Evolutionary conservation across 2,113 vertebrate genomes (phyloP).

Genomic region (Grallaria varia): DNA sequence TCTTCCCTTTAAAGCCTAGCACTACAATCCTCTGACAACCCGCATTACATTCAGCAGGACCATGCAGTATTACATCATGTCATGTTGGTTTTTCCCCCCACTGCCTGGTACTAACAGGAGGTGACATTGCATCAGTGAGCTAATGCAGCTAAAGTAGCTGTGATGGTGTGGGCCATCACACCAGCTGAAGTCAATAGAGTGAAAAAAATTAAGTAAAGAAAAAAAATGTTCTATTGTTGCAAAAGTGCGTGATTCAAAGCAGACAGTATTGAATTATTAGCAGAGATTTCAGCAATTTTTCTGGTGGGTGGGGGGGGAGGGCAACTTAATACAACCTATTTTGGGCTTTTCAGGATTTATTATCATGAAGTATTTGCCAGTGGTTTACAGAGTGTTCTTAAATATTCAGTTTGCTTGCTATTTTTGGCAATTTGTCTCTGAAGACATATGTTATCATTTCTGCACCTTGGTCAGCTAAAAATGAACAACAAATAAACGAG

Average conservation of each 20-base stretch:
- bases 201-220: neutral
- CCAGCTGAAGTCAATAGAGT: neutral
- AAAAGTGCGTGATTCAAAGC: neutral
- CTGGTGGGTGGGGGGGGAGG: too few species aligned
- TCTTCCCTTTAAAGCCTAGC: neutral
- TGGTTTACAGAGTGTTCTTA: neutral
- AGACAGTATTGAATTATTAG: neutral
- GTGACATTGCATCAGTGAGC: conserved; percentile 12
- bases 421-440: neutral
- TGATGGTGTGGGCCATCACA: neutral
- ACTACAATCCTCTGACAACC: neutral
- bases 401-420: neutral
- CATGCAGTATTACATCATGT: neutral
- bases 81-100: neutral
- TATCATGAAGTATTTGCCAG: neutral
- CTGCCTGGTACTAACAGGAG: neutral
- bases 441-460: neutral
- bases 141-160: neutral
- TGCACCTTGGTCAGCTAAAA: conserved; percentile 1
- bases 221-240: neutral
- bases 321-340: neutral
- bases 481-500: neutral
- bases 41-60: neutral
- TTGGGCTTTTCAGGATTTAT: neutral
- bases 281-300: neutral